Base-by-base conservation (phyloP, 2,888 invertebrate species). In the Gasteruption jaculator region DNA sequence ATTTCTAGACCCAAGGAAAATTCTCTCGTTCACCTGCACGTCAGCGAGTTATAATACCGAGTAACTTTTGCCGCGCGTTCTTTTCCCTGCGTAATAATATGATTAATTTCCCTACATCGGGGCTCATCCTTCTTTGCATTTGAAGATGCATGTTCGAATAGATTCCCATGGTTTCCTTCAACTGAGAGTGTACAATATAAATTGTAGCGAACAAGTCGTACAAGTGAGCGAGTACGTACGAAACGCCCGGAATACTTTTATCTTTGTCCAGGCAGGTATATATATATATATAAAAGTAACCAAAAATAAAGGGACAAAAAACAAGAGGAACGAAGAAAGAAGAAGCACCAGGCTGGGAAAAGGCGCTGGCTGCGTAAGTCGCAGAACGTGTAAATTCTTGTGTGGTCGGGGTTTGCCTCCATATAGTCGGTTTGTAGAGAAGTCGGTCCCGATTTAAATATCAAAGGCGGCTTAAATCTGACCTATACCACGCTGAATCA, bases 381-480 rank as follows among this genome's bases (percentile, higher is more conserved):
- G 51, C 58, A 50, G 60, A 60, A 61, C 64, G 61, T 63, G 68
- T 63, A 65, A 68, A 68, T 67, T 68, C 57, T 55, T 65, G 65
- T 67, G 65, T 65, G 65, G 65, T 67, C 66, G 60, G 54, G 50
- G 51, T 54, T 50, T 50, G 50, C 53, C 54, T 53, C 52, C 53
- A 49, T 45, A 37, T 37, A 40, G 16, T 16, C n/a, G n/a, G n/a
- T n/a, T n/a, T n/a, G n/a, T 41, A 43, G 35, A 43, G 46, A 41
- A 43, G 49, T 48, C 49, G 54, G 41, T 43, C 53, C 52, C 63
- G 66, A 69, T 69, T 69, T 69, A 66, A 69, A 69, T 68, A 68
- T 69, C 69, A 69, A 69, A 69, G 69, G 69, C 68, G 68, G 68
- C 65, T 66, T 64, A 67, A 61, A 66, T 68, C 68, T 68, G 69